Conservation (phyloP, 2,797 vertebrate species). For the Alca torda region DNA sequence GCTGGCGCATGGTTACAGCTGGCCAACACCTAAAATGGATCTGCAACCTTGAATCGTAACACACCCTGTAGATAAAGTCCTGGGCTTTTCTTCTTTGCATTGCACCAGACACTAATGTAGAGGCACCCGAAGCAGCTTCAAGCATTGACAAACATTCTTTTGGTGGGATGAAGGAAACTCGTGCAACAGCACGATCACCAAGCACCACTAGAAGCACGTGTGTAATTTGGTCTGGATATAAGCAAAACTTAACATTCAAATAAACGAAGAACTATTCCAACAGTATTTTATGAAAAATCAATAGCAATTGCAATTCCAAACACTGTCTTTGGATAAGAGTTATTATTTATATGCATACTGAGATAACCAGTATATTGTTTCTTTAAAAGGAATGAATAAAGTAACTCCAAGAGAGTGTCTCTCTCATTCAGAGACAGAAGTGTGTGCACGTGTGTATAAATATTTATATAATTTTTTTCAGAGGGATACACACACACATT, state of each 20-base stretch:
- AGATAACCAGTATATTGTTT: not conserved
- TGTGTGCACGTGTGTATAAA: not conserved
- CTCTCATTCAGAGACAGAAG: not conserved
- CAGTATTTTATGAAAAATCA: conserved; percentile 2
- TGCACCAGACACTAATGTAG: fast-evolving
- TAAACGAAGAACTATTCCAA: not conserved
- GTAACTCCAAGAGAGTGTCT: not conserved
- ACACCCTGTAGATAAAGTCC: not conserved
- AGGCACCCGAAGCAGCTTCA: not conserved
- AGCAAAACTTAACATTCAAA: not conserved
- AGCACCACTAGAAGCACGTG: not conserved
- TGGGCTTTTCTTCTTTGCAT: not conserved
- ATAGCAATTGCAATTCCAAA: conserved; percentile 22
- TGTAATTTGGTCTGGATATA: not conserved
- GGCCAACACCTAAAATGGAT: not conserved
- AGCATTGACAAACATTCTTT: not conserved
- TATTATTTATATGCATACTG: not conserved
- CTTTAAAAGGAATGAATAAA: not conserved
- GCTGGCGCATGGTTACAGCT: not conserved
- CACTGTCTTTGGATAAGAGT: not conserved
- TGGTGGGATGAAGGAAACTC: not conserved
- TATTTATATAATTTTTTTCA: not conserved
- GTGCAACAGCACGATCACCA: not conserved
- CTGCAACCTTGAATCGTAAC: not conserved
- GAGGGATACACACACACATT: not conserved